These are phyloP conservation scores for Platichthys stellatus DNA, from an alignment of 2,113 vertebrate genomes.

Conservation along the genomic window DNA sequence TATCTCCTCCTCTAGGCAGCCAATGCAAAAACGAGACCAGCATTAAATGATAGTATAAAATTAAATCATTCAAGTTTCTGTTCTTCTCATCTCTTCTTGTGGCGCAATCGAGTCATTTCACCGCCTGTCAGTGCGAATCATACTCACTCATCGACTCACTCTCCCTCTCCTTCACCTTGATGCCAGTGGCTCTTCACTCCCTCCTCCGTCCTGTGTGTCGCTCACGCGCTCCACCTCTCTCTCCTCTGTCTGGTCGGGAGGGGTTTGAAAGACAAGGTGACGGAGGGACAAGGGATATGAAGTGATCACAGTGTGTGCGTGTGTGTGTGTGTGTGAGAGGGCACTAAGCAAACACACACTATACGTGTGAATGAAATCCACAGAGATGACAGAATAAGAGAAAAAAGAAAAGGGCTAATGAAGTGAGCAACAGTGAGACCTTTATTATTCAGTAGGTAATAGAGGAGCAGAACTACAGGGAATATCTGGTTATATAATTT, in stretches of 20 bases:
- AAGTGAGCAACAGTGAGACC: conserved; percentile 43
- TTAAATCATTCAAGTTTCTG: not conserved
- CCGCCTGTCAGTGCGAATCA: conserved; percentile 45
- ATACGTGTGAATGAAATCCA: conserved; percentile 20
- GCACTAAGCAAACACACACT: not conserved
- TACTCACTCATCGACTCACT: conserved; percentile 28
- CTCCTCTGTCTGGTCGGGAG: conserved; percentile 45
- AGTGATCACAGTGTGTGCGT: conserved; percentile 28
- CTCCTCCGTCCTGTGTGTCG: conserved; percentile 42
- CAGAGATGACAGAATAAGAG: conserved; percentile 36
- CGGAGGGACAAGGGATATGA: conserved; percentile 31
- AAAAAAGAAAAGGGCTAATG: conserved; percentile 40
- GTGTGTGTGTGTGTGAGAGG: conserved; percentile 1
- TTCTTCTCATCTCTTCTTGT: conserved; percentile 13
- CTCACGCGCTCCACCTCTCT: conserved; percentile 17
- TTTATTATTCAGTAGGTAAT: conserved; percentile 55
- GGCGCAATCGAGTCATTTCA: conserved; percentile 36
- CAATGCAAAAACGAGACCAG: conserved; percentile 45
- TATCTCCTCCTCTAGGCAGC: conserved; percentile 49
- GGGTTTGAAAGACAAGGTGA: conserved; percentile 66
- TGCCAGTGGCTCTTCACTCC: conserved; percentile 39
- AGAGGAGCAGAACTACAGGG: conserved; percentile 35
- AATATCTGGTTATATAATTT: conserved; percentile 20
- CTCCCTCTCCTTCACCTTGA: conserved; percentile 52
- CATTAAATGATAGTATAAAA: conserved; percentile 29